Percentiles rank a stretch among this genome's conserved stretches.
Conservation (phyloP, 2,797 vertebrate species). For the Pseudomugil tenellus region DNA sequence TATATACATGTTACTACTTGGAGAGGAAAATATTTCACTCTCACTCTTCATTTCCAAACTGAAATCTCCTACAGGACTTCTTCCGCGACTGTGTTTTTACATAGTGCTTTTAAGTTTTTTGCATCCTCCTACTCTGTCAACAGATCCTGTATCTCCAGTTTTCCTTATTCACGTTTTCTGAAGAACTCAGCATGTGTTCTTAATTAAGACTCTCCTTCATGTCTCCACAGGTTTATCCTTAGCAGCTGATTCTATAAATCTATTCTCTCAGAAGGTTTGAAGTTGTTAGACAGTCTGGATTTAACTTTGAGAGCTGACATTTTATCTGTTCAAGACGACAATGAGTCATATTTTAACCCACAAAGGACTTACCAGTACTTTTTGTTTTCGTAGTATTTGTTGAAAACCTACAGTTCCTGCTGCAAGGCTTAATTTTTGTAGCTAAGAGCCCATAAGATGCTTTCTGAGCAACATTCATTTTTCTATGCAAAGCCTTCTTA, state of each 20-base stretch:
- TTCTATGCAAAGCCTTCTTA: not conserved
- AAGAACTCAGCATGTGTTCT: not conserved
- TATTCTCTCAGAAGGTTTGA: too few species aligned
- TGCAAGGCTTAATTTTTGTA: not conserved
- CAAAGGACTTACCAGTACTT: not conserved
- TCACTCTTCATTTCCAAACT: not conserved
- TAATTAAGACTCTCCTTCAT: not conserved
- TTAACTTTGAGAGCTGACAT: not conserved
- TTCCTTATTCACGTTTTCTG: not conserved
- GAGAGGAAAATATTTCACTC: not conserved
- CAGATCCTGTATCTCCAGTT: not conserved
- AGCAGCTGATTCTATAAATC: not conserved
- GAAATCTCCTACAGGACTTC: not conserved
- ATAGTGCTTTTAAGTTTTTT: not conserved
- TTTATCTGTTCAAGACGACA: not conserved
- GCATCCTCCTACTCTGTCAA: not conserved
- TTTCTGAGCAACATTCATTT: not conserved
- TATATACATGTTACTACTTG: not conserved
- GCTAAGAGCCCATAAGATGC: not conserved
- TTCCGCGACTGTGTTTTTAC: too few species aligned
- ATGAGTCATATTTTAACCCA: too few species aligned
- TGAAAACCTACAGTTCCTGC: constrained; percentile 4
- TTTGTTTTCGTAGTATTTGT: not conserved
- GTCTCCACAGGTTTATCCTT: not conserved
- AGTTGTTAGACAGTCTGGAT: too few species aligned